Conservation (phyloP, 2,113 vertebrate genomes). For the Meriones unguiculatus region DNA sequence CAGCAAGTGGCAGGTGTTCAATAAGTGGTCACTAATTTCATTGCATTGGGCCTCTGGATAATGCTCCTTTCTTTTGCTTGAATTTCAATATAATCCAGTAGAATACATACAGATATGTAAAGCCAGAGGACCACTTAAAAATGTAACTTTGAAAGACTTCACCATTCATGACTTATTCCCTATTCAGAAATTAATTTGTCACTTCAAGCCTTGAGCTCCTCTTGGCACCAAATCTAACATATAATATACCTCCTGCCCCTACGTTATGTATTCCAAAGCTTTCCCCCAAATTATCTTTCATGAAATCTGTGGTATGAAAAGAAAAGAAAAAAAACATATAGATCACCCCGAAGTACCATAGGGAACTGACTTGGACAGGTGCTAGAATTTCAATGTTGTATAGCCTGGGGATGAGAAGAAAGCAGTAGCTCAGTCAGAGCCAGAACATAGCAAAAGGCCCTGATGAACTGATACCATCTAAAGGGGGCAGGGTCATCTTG, state of each 20-base stretch:
- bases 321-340: neutral
- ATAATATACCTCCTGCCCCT: neutral
- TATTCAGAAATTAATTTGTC: neutral
- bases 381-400: neutral
- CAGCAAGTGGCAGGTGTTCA: neutral
- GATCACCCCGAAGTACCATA: neutral
- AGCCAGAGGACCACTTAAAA: neutral
- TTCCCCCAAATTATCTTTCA: neutral
- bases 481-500: neutral
- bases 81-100: neutral
- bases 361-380: neutral
- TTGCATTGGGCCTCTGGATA: neutral
- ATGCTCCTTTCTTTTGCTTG: neutral
- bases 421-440: neutral
- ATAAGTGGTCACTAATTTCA: neutral
- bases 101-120: neutral
- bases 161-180: neutral
- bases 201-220: neutral
- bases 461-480: neutral
- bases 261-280: neutral
- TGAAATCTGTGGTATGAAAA: neutral
- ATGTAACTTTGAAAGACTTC: neutral
- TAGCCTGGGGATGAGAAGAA: neutral
- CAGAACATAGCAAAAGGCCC: neutral
- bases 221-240: neutral